A percentile compares a stretch with the other conserved stretches of the same genome.
Evolutionary conservation across 1,140 invertebrate species (phyloP).

Genomic region (Scaptodrosophila lebanonensis): DNA sequence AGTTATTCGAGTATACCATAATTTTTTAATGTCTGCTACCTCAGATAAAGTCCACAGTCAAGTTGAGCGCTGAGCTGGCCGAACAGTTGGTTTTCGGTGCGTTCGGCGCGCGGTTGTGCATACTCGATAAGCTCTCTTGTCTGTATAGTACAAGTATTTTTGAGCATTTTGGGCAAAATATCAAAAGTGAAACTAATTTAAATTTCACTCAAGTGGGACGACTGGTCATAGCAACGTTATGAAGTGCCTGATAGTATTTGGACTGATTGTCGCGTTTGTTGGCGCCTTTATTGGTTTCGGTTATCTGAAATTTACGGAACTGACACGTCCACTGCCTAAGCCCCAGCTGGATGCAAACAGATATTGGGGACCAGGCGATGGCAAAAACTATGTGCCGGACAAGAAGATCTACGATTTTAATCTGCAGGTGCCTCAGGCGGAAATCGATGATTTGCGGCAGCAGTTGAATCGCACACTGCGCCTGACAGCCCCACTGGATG

Average conservation of each 20-base stretch:
- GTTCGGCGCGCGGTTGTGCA: slow-evolving; percentile 13
- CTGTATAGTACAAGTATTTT: slow-evolving; percentile 30
- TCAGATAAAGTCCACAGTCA: too few species aligned
- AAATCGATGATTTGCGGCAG: slow-evolving; percentile 80
- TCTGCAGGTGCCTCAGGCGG: slow-evolving; percentile 39
- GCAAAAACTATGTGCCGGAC: slow-evolving; percentile 51
- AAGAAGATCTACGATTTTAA: slow-evolving; percentile 50
- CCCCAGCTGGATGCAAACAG: slow-evolving; percentile 61
- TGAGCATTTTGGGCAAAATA: slow-evolving; percentile 21
- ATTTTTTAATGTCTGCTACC: too few species aligned
- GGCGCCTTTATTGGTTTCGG: slow-evolving; percentile 55
- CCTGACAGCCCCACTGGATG: slow-evolving; percentile 82
- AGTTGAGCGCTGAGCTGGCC: too few species aligned
- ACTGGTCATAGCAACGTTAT: slow-evolving; percentile 19
- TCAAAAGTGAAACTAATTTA: slow-evolving; percentile 18
- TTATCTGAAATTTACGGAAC: slow-evolving; percentile 53
- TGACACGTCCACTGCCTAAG: slow-evolving; percentile 58
- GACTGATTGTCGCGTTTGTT: slow-evolving; percentile 54
- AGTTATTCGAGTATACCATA: too few species aligned
- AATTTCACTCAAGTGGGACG: slow-evolving; percentile 16
- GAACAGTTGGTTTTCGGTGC: slow-evolving; percentile 13
- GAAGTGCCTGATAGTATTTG: slow-evolving; percentile 61
- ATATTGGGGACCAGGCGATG: slow-evolving; percentile 69
- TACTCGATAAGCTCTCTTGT: slow-evolving; percentile 4
- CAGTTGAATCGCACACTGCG: slow-evolving; percentile 79